Base-by-base conservation (phyloP, 92 coral and sea anemone genomes). In the Epizoanthus stellaris region DNA sequence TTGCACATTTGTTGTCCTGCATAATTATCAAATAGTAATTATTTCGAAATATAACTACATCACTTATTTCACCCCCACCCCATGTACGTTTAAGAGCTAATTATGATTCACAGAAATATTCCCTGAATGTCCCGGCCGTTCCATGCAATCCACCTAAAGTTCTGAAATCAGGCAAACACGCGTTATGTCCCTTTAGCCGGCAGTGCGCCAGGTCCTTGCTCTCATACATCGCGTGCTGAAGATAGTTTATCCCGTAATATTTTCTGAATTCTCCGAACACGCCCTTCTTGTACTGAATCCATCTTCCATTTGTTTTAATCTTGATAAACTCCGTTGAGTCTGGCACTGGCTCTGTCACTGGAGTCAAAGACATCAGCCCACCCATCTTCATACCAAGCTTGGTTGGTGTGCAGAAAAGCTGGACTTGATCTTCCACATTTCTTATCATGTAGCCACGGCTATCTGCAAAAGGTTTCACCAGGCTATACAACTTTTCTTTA, bases 391-490 rank as follows among this genome's bases (percentile, higher is more conserved):
- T 66, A 1, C 76, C 87, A 17, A 81, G 15, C 36, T 73, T 62
- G 15, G 60, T 21, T 20, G 85, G 86, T 30, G 82, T 62, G 56
- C 87, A 86, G 57, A 72, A 86, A 5, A 90, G 58, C 3, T 89
- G 90, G 20, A 80, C 79, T 72, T 72, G 77, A 15, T 61, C 61
- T 10, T 68, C 49, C 5, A 68, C 0, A 6, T 68, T 68, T 36
- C 20, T 68, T 6, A 68, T 8, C 5, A 19, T 36, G 42, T 68
- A 68, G 2, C 47, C 47, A 68, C 47, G 73, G 7, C n/a, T n/a
- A 45, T 14, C 34, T 14, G 80, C 77, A 36, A 76, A 75, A 13
- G 82, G 75, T 40, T 76, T 39, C 11, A 88, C 14, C 34, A 85
- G 3, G 16, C 8, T 14, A 45, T 49, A 85, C 11, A 88, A 30